These are phyloP conservation scores for Drosophila pseudoananassae DNA, from an alignment of 1,140 invertebrate species.

Conservation along the genomic window DNA sequence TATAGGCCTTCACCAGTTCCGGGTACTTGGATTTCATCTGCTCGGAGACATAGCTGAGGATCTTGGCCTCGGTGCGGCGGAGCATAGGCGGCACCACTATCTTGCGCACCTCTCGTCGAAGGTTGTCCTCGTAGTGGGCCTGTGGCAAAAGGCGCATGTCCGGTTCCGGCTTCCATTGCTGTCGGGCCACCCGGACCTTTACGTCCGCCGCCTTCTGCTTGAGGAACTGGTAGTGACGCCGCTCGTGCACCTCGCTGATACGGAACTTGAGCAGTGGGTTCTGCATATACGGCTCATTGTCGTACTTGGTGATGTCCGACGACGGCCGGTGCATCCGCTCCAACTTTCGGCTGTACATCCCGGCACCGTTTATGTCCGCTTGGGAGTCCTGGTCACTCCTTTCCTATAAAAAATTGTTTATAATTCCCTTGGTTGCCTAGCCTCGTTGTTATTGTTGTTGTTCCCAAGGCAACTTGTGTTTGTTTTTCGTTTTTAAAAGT, in stretches of 20 bases:
- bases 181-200: conserved; percentile 67
- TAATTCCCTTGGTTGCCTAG: conserved; percentile 14
- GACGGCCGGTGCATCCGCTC: conserved; percentile 75
- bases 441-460: conserved; percentile 30
- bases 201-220: conserved; percentile 73
- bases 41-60: conserved; percentile 70
- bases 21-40: conserved; percentile 70
- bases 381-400: background rate
- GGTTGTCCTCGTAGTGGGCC: conserved; percentile 72
- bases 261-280: conserved; percentile 78
- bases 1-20: conserved; percentile 70
- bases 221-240: conserved; percentile 71
- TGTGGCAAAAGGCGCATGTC: conserved; percentile 66
- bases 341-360: conserved; percentile 64
- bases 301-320: conserved; percentile 75
- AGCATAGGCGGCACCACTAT: conserved; percentile 80
- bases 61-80: conserved; percentile 73
- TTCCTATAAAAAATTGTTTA: background rate
- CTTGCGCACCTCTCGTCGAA: conserved; percentile 73
- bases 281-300: conserved; percentile 82
- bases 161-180: conserved; percentile 50
- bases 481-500: conserved; percentile 14
- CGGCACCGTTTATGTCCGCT: background rate
- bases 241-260: conserved; percentile 71
- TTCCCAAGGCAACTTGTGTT: conserved; percentile 66